Base-by-base conservation (phyloP, 2,113 vertebrate genomes). In the Lasiurus borealis region DNA sequence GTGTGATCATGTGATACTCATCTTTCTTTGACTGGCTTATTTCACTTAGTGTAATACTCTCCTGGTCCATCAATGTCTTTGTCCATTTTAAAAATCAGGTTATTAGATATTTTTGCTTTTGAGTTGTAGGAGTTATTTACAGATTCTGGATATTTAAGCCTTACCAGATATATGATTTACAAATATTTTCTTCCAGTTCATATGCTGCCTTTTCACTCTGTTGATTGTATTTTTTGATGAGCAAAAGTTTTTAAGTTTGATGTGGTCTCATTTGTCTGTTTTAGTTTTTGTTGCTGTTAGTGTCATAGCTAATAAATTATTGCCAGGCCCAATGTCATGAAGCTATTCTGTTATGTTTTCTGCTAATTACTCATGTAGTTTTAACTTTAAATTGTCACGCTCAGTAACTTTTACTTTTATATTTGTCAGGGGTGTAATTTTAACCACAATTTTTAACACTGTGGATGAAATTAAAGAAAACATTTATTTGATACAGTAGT, bases 401-500 rank as follows among this genome's bases (percentile, higher is more conserved):
- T 86, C 31, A 57, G n/a, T 31, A 54, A 73, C 14, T 72, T 66
- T 90, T 77, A 48, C 40, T 78, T 64, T 64, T 64, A 29, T 31
- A 34, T 54, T 52, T 75, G 6, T n/a, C 1, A 0, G 3, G 36
- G 5, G 7, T 3, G 40, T 91, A 31, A 85, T 81, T 94, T 85
- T 83, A 91, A 59, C 29, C 23, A 66, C 19, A 92, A 78, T 75
- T 88, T 76, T 4, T 90, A 68, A 50, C 18, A 34, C 16, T 50
- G 34, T 59, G 8, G 48, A 15, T 90, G 12, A 87, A 94, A 86
- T 90, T 21, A 94, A 78, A 48, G 6, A 69, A 75, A 80, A 29
- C 12, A 44, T 75, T 80, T 84, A 46, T 88, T 84, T 95, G 62
- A 91, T 36, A 57, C 19, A 93, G 14, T 69, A 50, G 11, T 91